phyloP scores from a whole-genome alignment of 2,113 vertebrate species.

The Chaetodon trifascialis region DNA sequence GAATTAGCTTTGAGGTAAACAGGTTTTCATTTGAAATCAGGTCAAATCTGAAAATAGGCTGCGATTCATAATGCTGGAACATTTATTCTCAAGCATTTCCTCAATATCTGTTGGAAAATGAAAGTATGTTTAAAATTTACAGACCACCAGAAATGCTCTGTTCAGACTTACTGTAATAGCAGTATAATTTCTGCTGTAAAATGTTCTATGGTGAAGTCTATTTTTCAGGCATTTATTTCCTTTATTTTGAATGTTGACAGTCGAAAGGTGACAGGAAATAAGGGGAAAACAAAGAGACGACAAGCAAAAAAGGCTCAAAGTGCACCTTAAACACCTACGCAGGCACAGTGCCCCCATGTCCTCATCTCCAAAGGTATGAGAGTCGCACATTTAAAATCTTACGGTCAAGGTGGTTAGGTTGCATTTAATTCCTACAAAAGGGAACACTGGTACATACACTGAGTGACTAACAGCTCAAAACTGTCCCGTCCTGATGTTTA shows the following conservation, averaged over 20 bases:
- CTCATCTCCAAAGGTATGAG: not conserved
- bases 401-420: not conserved
- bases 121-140: not conserved
- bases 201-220: not conserved
- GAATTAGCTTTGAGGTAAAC: slow-evolving; percentile 31
- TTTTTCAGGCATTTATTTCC: not conserved
- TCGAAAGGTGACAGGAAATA: slow-evolving; percentile 10
- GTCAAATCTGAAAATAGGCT: slow-evolving; percentile 26
- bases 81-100: not conserved
- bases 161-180: not conserved
- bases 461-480: not conserved
- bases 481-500: not conserved
- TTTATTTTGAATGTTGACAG: not conserved
- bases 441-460: not conserved
- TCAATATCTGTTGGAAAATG: not conserved
- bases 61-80: not conserved
- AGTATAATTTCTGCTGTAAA: not conserved
- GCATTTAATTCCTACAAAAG: not conserved
- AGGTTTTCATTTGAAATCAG: slow-evolving; percentile 17
- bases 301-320: not conserved
- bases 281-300: not conserved
- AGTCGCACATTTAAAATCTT: not conserved
- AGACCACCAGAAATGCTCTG: not conserved
- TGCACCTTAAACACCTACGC: not conserved
- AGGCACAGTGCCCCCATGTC: no score